Percentiles rank a stretch among this genome's conserved stretches.
phyloP scores from a whole-genome alignment of 2,113 vertebrate genomes.

The Poeciliopsis prolifica region DNA sequence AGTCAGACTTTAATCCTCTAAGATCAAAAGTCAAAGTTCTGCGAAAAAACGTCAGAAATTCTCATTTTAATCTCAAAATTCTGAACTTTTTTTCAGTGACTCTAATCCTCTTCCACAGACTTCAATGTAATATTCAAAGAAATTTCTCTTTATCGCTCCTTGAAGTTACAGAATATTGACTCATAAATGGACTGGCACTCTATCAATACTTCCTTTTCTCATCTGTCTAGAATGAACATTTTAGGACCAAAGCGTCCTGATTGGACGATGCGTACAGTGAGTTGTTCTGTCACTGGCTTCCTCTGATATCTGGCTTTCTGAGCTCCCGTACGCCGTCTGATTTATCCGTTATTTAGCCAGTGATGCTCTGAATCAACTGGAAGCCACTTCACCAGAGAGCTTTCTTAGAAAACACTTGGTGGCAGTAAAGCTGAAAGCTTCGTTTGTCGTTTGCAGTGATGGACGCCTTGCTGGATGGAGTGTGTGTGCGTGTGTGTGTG shows the following conservation, averaged over 20 bases:
- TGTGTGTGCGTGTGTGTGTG: constrained; percentile 2
- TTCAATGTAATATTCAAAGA: not conserved
- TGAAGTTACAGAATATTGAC: not conserved
- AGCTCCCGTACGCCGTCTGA: constrained; percentile 14
- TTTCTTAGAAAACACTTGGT: constrained; percentile 63
- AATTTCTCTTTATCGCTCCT: not conserved
- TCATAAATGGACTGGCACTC: not conserved
- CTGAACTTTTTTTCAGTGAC: too few relatives aligned
- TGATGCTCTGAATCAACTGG: constrained; percentile 28
- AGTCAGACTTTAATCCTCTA: too few relatives aligned
- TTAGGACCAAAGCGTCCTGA: not conserved
- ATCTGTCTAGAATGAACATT: not conserved
- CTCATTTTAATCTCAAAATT: too few relatives aligned
- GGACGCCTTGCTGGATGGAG: constrained; percentile 10
- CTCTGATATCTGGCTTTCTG: constrained; percentile 8
- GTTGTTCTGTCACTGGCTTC: not conserved
- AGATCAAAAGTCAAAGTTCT: too few relatives aligned
- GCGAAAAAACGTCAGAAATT: too few relatives aligned
- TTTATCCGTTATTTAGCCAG: constrained; percentile 35
- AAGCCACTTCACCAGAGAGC: constrained; percentile 27
- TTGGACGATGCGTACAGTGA: not conserved
- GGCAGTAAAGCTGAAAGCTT: constrained; percentile 34
- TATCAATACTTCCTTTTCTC: not conserved
- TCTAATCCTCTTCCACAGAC: not conserved
- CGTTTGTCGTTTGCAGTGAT: constrained; percentile 29